Conservation (phyloP, 2,113 vertebrate species). For the Tachysurus fulvidraco region DNA sequence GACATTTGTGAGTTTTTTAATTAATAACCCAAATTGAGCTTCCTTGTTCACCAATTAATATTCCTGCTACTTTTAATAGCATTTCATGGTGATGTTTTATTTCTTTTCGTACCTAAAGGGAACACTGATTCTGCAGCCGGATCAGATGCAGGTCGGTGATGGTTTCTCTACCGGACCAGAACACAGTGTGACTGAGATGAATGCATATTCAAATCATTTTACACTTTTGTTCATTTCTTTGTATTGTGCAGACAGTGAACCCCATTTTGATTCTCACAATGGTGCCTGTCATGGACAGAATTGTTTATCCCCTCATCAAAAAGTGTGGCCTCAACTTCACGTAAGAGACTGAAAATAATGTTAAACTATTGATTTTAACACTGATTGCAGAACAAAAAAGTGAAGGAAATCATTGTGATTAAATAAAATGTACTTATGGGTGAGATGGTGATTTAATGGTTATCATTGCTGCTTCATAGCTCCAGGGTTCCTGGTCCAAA, state of each 20-base stretch:
- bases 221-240: neutral
- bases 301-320: constrained; percentile 85
- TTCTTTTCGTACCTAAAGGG: constrained; percentile 72
- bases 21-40: neutral
- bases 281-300: constrained; percentile 82
- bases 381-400: no score
- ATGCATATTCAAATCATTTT: neutral
- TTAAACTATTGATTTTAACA: neutral
- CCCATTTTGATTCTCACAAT: constrained; percentile 88
- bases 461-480: neutral
- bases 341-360: constrained; percentile 72
- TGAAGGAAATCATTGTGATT: neutral
- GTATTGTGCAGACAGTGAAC: constrained; percentile 81
- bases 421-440: neutral
- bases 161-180: neutral
- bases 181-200: neutral
- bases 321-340: constrained; percentile 91
- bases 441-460: neutral
- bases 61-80: neutral
- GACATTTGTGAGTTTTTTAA: constrained; percentile 80
- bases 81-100: neutral
- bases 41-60: neutral
- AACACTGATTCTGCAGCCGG: constrained; percentile 81
- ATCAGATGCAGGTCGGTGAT: constrained; percentile 91
- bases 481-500: neutral